Conservation (phyloP, 2,888 invertebrate species). For the Rhaphigaster nebulosa region DNA sequence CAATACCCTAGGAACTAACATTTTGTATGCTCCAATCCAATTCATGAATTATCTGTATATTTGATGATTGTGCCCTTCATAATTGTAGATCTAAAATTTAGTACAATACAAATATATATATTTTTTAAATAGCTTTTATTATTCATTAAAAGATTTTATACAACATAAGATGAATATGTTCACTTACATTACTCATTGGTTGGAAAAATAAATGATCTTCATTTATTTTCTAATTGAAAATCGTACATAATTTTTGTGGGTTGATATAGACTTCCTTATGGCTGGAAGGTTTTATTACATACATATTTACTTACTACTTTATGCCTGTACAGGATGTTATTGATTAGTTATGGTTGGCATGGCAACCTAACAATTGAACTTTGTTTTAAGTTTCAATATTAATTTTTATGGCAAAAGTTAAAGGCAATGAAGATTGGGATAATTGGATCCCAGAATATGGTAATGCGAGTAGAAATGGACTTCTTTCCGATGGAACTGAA, state of each 20-base stretch:
- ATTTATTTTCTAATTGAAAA: neutral
- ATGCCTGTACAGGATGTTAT: neutral
- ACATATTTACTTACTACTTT: neutral
- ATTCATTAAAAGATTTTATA: too few species aligned
- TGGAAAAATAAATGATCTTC: too few species aligned
- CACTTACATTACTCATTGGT: too few species aligned
- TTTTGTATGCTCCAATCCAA: too few species aligned
- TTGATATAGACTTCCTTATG: neutral
- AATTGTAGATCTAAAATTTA: neutral
- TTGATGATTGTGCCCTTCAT: neutral
- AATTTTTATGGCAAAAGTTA: conserved; percentile 1
- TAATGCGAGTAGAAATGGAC: conserved; percentile 47
- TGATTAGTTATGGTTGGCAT: neutral
- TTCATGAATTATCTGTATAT: too few species aligned
- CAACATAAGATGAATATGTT: too few species aligned
- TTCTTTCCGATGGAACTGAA: conserved; percentile 36
- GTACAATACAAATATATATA: too few species aligned
- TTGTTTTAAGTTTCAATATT: neutral
- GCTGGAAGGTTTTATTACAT: neutral
- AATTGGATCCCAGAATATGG: conserved; percentile 53
- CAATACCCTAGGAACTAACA: too few species aligned
- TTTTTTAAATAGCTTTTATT: too few species aligned
- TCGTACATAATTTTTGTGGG: neutral
- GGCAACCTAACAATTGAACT: neutral
- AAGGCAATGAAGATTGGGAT: neutral